These are phyloP conservation scores for Dicyrtoma fusca DNA, from an alignment of 2,888 invertebrate genomes.

Conservation along the genomic window DNA sequence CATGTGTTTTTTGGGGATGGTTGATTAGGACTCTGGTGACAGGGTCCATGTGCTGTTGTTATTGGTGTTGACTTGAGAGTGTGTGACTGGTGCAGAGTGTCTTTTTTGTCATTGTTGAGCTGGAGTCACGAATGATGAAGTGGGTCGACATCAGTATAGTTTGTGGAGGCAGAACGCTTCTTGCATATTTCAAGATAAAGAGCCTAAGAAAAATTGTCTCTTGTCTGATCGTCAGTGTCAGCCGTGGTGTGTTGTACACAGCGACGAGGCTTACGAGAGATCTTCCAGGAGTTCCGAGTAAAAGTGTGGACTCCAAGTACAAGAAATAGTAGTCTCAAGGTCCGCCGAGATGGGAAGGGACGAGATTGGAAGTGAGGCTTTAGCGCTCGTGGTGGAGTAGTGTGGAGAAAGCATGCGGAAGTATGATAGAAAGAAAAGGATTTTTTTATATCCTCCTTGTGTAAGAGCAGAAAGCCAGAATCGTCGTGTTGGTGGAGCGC, in stretches of 20 bases:
- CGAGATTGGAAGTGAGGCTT: neutral
- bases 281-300: no score
- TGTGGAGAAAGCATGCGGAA: conserved; percentile 2
- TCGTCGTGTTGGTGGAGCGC: conserved; percentile 25
- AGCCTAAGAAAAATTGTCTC: conserved; percentile 7
- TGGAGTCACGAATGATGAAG: conserved; percentile 9
- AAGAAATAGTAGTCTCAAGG: neutral
- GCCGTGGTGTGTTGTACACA: conserved; percentile 2
- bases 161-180: conserved; percentile 9
- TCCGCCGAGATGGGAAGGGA: neutral
- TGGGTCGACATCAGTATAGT: conserved; percentile 4
- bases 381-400: neutral
- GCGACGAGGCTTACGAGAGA: neutral
- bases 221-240: conserved; percentile 21
- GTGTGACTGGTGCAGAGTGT: neutral
- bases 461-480: neutral
- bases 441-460: neutral
- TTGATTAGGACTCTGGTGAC: neutral
- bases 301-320: neutral
- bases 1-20: neutral
- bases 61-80: neutral
- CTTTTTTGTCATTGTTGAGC: no score
- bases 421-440: neutral
- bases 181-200: conserved; percentile 17
- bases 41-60: neutral